These are phyloP conservation scores for Pissodes strobi DNA, from an alignment of 1,140 invertebrate species.

Conservation along the genomic window DNA sequence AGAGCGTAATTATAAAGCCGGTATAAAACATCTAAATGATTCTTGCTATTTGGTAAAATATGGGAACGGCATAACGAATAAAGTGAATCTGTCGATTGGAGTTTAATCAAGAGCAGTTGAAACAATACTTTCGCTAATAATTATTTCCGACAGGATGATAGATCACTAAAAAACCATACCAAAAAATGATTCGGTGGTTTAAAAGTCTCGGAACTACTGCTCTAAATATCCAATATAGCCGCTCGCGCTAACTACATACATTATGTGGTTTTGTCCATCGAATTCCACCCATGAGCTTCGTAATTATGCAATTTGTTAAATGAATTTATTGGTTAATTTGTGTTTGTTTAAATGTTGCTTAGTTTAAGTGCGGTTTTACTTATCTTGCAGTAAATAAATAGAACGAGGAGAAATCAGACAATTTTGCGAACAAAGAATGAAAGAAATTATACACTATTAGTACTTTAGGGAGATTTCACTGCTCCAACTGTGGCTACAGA, in stretches of 20 bases:
- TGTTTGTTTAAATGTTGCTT: constrained; percentile 13
- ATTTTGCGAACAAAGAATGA: not conserved
- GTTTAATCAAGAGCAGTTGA: no score
- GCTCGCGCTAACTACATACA: constrained; percentile 1
- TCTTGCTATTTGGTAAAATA: no score
- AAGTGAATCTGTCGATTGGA: no score
- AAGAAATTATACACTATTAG: constrained; percentile 1
- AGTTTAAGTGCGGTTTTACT: constrained; percentile 2
- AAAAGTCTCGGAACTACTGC: no score
- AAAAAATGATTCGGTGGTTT: no score
- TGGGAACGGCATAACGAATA: no score
- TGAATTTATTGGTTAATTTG: constrained; percentile 26
- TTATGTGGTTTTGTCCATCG: not conserved
- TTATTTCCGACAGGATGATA: no score
- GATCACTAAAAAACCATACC: no score
- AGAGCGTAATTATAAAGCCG: no score
- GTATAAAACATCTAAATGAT: no score
- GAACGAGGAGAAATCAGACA: not conserved
- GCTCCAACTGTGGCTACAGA: not conserved
- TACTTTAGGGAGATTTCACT: not conserved
- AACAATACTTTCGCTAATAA: no score
- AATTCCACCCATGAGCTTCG: not conserved
- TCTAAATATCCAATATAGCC: no score
- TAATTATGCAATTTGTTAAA: constrained; percentile 14
- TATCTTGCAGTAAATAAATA: constrained; percentile 11